A percentile compares a stretch with the other conserved stretches of the same genome.
Evolutionary conservation across 2,113 vertebrate genomes (phyloP).

Genomic region (Myocastor coypus): DNA sequence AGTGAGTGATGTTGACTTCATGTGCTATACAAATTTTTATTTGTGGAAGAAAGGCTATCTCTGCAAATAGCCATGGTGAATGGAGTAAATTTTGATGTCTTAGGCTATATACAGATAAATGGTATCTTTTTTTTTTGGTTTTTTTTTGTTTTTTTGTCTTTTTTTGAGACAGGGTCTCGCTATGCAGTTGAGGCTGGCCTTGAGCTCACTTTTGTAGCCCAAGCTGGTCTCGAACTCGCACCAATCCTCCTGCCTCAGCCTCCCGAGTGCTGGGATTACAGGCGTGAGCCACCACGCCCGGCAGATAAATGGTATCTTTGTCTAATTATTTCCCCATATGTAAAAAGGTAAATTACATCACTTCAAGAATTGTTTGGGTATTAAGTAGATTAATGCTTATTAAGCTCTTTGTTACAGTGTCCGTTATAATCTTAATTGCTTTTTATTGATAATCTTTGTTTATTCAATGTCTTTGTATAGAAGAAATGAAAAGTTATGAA

Average conservation of each 20-base stretch:
- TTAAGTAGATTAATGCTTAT: not conserved
- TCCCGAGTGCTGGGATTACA: no score
- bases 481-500: slow-evolving; percentile 44
- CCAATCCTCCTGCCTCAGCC: no score
- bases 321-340: slow-evolving; percentile 13
- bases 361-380: not conserved
- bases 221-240: no score
- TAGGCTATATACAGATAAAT: not conserved
- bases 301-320: not conserved
- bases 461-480: slow-evolving; percentile 7
- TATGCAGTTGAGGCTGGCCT: no score
- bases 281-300: no score
- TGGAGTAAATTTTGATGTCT: not conserved
- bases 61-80: not conserved
- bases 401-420: not conserved
- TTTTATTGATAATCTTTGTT: not conserved
- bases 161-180: no score
- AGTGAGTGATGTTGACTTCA: not conserved
- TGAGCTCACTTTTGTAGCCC: no score
- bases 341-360: slow-evolving; percentile 16
- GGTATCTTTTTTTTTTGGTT: no score
- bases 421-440: not conserved
- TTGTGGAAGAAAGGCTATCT: not conserved
- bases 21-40: not conserved
- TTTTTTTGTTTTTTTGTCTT: no score